Evolutionary conservation across 2,113 vertebrate species (phyloP), one percentile per base, ranked within the genome.

Genomic region (Prietella phreatophila): DNA sequence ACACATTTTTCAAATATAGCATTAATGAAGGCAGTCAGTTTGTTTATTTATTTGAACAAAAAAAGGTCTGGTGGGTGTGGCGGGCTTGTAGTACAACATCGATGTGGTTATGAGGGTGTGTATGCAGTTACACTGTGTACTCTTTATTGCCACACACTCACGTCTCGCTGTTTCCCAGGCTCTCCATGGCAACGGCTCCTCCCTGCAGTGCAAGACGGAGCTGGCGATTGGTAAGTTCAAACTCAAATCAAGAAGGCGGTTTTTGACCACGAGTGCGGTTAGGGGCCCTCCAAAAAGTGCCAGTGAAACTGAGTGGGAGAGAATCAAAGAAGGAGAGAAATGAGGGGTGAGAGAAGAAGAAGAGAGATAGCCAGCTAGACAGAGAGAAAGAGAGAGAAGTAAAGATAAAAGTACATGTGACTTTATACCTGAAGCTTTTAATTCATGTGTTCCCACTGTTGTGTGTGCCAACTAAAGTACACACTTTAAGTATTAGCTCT

Each of bases 211-310:
- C 90, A 95, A 96, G 71, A 86, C 91, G 25, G 91, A 92, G 88
- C 95, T 94, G 86, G 90, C 93, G 25, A 91, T 89, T 91, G 98
- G 98, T 99, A 93, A 97, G 98, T 97, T 97, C 94, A 88, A 96
- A 95, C 94, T 20, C 53, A 20, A 30, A 82, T 56, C 91, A 86
- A 90, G 30, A 58, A 50, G n/a, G 58, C 69, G 75, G 73, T 82
- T 84, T 11, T 8, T 79, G 63, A 87, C 65, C 89, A 79, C 78
- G 81, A 36, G 79, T 78, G 73, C 71, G 89, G 85, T 91, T 85
- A 67, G 76, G 63, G 73, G 78, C 87, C 75, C 19, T 56, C 79
- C 73, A 69, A 36, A 87, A 30, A 78, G 65, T 33, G 25, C 13
- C 33, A 36, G 53, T 82, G 85, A 78, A 67, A 89, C 83, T 89